A percentile compares a stretch with the other conserved stretches of the same genome.
phyloP scores from a whole-genome alignment of 1,140 invertebrate genomes.

The Himalopsyche phryganea region DNA sequence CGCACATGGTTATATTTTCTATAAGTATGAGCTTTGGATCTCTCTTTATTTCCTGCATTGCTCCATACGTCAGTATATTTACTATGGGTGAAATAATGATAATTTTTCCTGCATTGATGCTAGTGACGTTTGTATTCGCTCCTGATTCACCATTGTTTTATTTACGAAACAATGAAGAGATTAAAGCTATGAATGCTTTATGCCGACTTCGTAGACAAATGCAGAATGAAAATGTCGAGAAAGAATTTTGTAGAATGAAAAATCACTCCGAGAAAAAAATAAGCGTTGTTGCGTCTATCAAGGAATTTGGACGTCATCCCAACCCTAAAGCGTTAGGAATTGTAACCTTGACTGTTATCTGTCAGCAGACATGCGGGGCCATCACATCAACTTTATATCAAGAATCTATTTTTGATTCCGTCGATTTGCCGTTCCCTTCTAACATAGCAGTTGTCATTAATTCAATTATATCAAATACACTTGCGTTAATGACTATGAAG shows the following conservation, averaged over 20 bases:
- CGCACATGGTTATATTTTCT: conserved; percentile 19
- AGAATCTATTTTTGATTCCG: conserved; percentile 7
- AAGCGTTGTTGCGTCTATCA: conserved; percentile 2
- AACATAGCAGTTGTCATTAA: conserved; percentile 14
- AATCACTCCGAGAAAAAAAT: conserved; percentile 1
- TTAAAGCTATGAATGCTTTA: conserved; percentile 7
- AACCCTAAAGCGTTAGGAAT: conserved; percentile 21
- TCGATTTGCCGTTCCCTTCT: conserved; percentile 9
- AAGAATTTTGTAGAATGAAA: conserved; percentile 17
- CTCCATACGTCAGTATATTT: conserved; percentile 12
- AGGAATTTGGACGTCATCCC: conserved; percentile 7
- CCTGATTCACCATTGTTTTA: conserved; percentile 21
- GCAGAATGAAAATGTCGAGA: conserved; percentile 1
- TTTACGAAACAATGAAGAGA: conserved; percentile 8
- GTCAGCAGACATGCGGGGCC: conserved; percentile 11
- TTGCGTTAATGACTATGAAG: conserved; percentile 2
- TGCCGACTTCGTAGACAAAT: conserved; percentile 13
- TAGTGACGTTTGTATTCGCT: conserved; percentile 16
- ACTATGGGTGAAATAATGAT: conserved; percentile 17
- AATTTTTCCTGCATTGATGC: conserved; percentile 9
- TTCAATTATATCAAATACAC: not conserved
- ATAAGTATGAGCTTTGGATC: conserved; percentile 2
- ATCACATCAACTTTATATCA: conserved; percentile 7
- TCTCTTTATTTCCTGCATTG: conserved; percentile 5
- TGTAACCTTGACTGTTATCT: conserved; percentile 6